A percentile compares a stretch with the other conserved stretches of the same genome.
phyloP scores from a whole-genome alignment of 1,140 invertebrate genomes.

The Odontomachus brunneus region DNA sequence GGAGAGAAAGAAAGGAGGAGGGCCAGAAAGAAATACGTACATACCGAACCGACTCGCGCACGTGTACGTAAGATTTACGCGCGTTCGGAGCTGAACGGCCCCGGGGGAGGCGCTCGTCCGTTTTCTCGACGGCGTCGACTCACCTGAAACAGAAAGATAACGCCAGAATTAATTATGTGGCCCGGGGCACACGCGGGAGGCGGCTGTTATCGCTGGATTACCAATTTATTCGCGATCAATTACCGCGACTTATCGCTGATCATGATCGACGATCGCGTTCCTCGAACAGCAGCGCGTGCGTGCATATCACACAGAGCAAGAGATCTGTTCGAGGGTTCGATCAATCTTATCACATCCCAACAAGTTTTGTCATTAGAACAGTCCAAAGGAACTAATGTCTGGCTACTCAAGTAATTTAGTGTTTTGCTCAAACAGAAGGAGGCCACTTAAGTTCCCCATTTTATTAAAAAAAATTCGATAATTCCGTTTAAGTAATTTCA shows the following conservation, averaged over 20 bases:
- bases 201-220: conserved; percentile 70
- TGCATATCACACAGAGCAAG: too few relatives aligned
- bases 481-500: too few relatives aligned
- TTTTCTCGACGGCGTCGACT: conserved; percentile 63
- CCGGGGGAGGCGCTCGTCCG: conserved; percentile 43
- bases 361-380: too few relatives aligned
- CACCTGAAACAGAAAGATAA: conserved; percentile 78
- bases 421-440: too few relatives aligned
- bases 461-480: too few relatives aligned
- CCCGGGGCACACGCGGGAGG: not conserved
- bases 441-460: too few relatives aligned
- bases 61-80: conserved; percentile 44
- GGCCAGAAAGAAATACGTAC: not conserved
- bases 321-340: too few relatives aligned
- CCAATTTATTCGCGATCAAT: conserved; percentile 74
- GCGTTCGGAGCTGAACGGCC: conserved; percentile 47
- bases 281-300: too few relatives aligned
- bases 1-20: too few relatives aligned
- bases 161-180: conserved; percentile 71
- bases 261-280: conserved; percentile 50
- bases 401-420: too few relatives aligned
- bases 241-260: conserved; percentile 63
- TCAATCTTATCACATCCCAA: too few relatives aligned
- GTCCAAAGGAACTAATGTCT: too few relatives aligned
- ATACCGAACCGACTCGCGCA: not conserved